Evolutionary conservation across 1,140 invertebrate species (phyloP), one percentile per base, ranked within the genome.

Genomic region (Drosophila kurseongensis): DNA sequence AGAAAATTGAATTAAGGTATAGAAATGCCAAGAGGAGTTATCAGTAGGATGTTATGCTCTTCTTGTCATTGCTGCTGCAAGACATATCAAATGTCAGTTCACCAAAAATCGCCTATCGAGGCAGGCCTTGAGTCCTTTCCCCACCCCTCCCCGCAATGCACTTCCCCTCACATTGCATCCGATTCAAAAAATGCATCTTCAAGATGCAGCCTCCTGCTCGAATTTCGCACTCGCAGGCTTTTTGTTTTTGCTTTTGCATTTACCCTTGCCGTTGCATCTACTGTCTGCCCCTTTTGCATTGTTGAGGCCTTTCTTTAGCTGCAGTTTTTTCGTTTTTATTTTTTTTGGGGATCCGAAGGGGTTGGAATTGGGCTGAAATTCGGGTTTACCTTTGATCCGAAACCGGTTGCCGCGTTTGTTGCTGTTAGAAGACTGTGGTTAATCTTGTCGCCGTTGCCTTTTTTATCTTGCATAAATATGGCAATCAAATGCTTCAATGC

Each of bases 381-480:
- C 79, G 79, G 65, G 84, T 77, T 76, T 82, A 58, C 51, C 66
- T 63, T 72, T 61, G 63, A 57, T 36, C 18, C 8, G 23, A 18
- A 57, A 68, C 65, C 62, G 76, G 85, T 86, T 63, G 61, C 36
- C 35, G 47, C 62, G 62, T 88, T 88, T 69, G 65, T 47, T 55
- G 59, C 76, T 88, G 80, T 88, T 88, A 74, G 84, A 73, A 74
- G 76, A 84, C 82, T 88, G 84, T 89, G 84, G 84, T 88, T 88
- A 88, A 88, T 88, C 84, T 88, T 88, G 84, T 84, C 84, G 84
- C 84, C 76, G 84, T 84, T 89, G 84, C 84, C 83, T 89, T 84
- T 71, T 84, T 88, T 88, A 89, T 89, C 84, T 84, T 58, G 61
- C 80, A 89, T 88, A 88, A 88, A 89, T 84, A 88, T 88, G 84